Base-by-base conservation (phyloP, 92 coral and sea anemone genomes). In the Actinostola sp. region DNA sequence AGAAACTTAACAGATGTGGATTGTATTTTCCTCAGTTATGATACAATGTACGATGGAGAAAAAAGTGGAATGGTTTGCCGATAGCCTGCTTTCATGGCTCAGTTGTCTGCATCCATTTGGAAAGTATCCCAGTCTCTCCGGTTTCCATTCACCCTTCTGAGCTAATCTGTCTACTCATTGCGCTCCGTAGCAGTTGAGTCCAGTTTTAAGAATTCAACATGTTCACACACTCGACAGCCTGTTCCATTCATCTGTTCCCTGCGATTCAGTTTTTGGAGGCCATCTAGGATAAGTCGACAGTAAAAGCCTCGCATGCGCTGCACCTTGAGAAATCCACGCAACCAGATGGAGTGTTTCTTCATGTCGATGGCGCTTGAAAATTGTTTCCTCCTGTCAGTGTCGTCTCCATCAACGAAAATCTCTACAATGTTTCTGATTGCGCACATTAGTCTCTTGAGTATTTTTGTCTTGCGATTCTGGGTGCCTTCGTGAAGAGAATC, bases 381-480 rank as follows among this genome's bases (percentile, higher is more conserved):
- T 62, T 8, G 62, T 60, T 27, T 70, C 63, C n/a, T 49, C n/a
- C 36, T 17, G 77, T 63, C 1, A 73, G 78, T 27, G n/a, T 23
- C 25, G n/a, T 38, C 56, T 36, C 67, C 82, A 39, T 75, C 81
- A 0, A 82, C 21, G 13, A 52, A 58, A 8, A 17, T 17, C 57
- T 51, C 72, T 17, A 76, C 57, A 23, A 83, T 75, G 34, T 52
- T 26, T 43, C 44, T 61, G 11, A 76, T 79, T 29, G 78, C 66
- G 33, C 33, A 67, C 32, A 8, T 29, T 12, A 82, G 57, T 82
- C 70, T 67, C 0, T 41, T 20, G 11, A 50, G 49, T 13, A 81
- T 25, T 29, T n/a, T 44, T 46, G 4, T 39, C 56, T 17, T 23
- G 56, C 10, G 48, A 21, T 31, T 25, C 41, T 7, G 54, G 39